These are phyloP conservation scores for Actinemys pallida DNA, from an alignment of 2,113 vertebrate species.

Conservation along the genomic window DNA sequence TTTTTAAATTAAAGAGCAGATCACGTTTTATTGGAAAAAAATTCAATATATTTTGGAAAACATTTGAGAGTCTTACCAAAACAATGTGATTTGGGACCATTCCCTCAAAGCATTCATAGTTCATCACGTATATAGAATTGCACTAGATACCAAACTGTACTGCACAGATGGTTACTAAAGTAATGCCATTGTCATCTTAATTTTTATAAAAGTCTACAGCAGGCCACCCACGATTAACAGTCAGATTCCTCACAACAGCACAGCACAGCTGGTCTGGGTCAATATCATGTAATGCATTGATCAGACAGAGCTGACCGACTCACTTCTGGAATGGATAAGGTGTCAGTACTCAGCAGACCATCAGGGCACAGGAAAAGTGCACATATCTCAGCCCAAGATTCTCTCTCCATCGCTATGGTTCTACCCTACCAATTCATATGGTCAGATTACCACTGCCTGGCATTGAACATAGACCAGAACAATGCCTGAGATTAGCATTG, in stretches of 20 bases:
- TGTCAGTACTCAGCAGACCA: not conserved
- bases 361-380: not conserved
- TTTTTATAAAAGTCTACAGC: not conserved
- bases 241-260: accelerated
- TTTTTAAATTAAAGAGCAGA: not conserved
- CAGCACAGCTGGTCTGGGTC: not conserved
- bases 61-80: not conserved
- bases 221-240: not conserved
- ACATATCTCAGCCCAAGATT: not conserved
- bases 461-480: not conserved
- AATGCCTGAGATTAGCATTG: not conserved
- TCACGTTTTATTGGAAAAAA: not conserved
- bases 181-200: not conserved
- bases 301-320: not conserved
- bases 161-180: not conserved
- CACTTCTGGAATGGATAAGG: not conserved
- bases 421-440: not conserved
- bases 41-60: not conserved
- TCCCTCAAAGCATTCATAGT: not conserved
- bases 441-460: accelerated
- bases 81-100: not conserved
- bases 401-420: not conserved
- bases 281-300: not conserved
- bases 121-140: not conserved
- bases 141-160: not conserved